Conservation (phyloP, 2,888 invertebrate species). For the Xanthorhoe spadicearia region DNA sequence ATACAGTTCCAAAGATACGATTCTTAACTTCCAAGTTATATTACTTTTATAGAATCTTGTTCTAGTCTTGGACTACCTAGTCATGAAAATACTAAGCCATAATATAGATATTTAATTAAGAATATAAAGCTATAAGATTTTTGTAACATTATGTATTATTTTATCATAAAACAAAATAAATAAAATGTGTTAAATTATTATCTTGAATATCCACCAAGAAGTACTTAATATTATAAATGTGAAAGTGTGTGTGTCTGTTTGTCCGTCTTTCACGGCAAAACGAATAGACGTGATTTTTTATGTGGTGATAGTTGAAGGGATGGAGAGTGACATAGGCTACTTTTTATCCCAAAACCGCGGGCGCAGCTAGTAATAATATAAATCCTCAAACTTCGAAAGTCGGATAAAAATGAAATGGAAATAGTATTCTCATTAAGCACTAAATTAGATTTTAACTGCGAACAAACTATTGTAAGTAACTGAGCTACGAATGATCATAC, state of each 20-base stretch:
- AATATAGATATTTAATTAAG: neutral
- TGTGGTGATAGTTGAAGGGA: no score
- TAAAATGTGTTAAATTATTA: neutral
- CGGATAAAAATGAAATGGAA: neutral
- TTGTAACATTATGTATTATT: neutral
- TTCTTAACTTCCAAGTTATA: constrained; percentile 19
- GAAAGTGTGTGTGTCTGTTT: no score
- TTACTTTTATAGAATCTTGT: neutral
- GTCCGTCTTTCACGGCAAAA: no score
- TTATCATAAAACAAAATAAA: neutral
- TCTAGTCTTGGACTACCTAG: no score
- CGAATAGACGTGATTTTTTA: no score
- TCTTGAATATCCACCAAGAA: no score
- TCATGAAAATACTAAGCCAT: neutral
- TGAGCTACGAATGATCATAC: constrained; percentile 24
- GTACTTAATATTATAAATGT: no score
- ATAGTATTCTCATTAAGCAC: neutral
- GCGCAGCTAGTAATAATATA: neutral
- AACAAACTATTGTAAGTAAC: constrained; percentile 11
- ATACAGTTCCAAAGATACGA: constrained; percentile 86
- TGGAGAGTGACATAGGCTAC: no score
- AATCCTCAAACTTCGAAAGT: neutral
- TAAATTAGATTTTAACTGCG: constrained; percentile 11
- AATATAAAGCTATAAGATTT: neutral
- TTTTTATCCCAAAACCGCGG: no score